Evolutionary conservation across 2,113 vertebrate species (phyloP), one percentile per base, ranked within the genome.

Genomic region (Scartelaos histophorus): DNA sequence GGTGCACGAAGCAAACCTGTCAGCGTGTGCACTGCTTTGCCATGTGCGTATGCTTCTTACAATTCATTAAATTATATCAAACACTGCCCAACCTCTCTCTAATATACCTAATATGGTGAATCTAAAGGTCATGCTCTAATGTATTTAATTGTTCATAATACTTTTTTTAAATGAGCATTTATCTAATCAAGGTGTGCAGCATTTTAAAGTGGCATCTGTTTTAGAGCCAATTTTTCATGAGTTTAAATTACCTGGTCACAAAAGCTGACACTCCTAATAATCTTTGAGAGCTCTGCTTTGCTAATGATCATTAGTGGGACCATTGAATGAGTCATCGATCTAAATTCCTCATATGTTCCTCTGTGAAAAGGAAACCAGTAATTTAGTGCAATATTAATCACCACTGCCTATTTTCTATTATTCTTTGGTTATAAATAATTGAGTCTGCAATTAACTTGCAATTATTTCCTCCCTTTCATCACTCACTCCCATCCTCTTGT

Each of bases 1-100:
- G 97, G 97, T 58, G 95, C 96, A 75, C 95, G 96, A 80, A 98
- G 97, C 94, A 98, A 97, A 86, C 93, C 96, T 60, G 95, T 95
- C 66, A 78, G 95, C 5, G 85, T 96, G 74, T 95, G 95, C 84
- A 96, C 96, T 46, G 95, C 94, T 53, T 93, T 95, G 79, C 96
- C 97, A 93, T 85, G 96, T 97, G 94, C 94, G 91, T 86, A 34
- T 71, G 56, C 56, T 57, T 45, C 49, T 73, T 17, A 45, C 45
- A 58, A 0, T n/a, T n/a, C n/a, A n/a, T 25, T 19, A 43, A 9
- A 61, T 13, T 12, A 58, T 13, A 25, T 25, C 25, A 25, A 5
- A 15, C 5, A 58, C 0, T 0, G 13, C 9, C 12, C 22, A 53
- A 38, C 47, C 17, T 19, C 5, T 51, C 7, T 29, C n/a, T n/a